Conservation (phyloP, 2,888 invertebrate species). For the Thumatha senex region DNA sequence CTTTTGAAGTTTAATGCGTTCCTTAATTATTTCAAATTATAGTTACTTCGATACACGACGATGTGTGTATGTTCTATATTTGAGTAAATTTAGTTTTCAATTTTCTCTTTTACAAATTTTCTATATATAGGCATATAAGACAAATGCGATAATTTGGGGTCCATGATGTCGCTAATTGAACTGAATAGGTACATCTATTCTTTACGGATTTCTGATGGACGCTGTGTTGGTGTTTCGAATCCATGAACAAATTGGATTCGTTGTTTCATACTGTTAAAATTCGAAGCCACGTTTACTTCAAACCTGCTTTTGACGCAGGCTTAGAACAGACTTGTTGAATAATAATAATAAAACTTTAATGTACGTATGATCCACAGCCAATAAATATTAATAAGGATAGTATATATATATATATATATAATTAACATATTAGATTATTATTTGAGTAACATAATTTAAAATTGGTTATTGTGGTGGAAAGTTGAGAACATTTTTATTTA, state of each 20-base stretch:
- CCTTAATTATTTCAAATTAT: conserved; percentile 2
- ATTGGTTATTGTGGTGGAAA: conserved; percentile 23
- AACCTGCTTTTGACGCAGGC: conserved; percentile 57
- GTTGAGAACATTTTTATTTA: conserved; percentile 24
- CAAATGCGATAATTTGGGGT: conserved; percentile 24
- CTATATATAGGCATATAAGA: conserved; percentile 10
- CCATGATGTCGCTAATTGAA: conserved; percentile 29
- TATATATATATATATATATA: conserved; percentile 14
- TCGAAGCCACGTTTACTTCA: conserved; percentile 12
- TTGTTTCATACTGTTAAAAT: conserved; percentile 28
- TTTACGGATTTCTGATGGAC: conserved; percentile 24
- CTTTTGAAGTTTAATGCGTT: neutral
- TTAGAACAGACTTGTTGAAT: conserved; percentile 47
- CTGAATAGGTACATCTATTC: conserved; percentile 36
- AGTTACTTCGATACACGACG: neutral
- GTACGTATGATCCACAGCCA: conserved; percentile 55
- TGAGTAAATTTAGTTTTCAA: neutral
- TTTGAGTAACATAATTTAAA: conserved; percentile 21
- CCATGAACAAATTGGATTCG: conserved; percentile 11
- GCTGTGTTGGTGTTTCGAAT: conserved; percentile 13
- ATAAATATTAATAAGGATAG: conserved; percentile 36
- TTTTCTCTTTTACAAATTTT: conserved; percentile 4
- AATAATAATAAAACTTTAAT: conserved; percentile 48
- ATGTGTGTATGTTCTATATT: neutral
- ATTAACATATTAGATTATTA: conserved; percentile 11